These are phyloP conservation scores for Triplophysa bombifrons DNA, from an alignment of 2,797 vertebrate genomes.

Conservation along the genomic window DNA sequence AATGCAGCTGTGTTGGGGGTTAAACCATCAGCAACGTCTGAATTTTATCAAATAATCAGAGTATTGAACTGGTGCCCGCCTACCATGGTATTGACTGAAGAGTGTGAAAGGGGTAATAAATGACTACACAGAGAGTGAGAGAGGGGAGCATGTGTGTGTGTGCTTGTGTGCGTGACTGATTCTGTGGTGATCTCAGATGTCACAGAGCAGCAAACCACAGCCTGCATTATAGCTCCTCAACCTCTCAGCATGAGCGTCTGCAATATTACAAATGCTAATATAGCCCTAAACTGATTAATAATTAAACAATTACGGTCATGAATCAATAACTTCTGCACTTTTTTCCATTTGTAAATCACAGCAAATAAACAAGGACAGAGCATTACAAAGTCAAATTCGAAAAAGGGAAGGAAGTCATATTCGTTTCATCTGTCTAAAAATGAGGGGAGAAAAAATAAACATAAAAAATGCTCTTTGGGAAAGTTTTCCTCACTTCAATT, in stretches of 20 bases:
- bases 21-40: constrained; percentile 52
- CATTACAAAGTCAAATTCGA: constrained; percentile 99
- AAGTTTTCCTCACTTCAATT: constrained; percentile 71
- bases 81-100: constrained; percentile 57
- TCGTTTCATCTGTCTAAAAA: constrained; percentile 81
- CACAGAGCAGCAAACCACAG: constrained; percentile 84
- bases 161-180: constrained; percentile 29
- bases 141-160: constrained; percentile 8
- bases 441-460: constrained; percentile 52
- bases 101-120: constrained; percentile 61
- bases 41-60: constrained; percentile 58
- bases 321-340: constrained; percentile 99
- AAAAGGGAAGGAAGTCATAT: constrained; percentile 74
- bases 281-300: constrained; percentile 99
- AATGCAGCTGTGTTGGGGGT: constrained; percentile 17
- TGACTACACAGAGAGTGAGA: constrained; percentile 55
- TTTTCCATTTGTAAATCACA: constrained; percentile 99
- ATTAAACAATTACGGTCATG: constrained; percentile 99
- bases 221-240: constrained; percentile 86
- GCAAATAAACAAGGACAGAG: constrained; percentile 99
- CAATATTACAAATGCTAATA: constrained; percentile 99
- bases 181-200: constrained; percentile 65
- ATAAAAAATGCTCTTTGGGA: constrained; percentile 79
- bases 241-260: constrained; percentile 85
- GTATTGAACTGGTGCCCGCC: constrained; percentile 52